A percentile compares a stretch with the other conserved stretches of the same genome.
Evolutionary conservation across 2,888 invertebrate species (phyloP).

Genomic region (Acholoe squamosa): DNA sequence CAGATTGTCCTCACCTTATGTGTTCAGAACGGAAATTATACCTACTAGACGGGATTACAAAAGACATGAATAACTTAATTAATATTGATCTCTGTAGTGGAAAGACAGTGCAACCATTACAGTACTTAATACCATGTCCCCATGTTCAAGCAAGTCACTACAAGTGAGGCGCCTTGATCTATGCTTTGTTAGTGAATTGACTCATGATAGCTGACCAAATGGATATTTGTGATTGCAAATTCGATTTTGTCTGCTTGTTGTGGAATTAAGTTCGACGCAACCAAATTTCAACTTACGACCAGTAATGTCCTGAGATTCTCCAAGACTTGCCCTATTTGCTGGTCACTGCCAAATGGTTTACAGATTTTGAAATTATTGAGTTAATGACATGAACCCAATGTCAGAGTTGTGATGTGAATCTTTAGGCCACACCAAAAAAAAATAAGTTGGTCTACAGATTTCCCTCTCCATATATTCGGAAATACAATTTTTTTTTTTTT

Average conservation of each 20-base stretch:
- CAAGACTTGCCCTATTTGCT: not conserved
- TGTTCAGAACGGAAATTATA: no score
- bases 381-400: not conserved
- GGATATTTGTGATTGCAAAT: not conserved
- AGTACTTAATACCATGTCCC: no score
- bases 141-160: no score
- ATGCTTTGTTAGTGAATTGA: no score
- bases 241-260: not conserved
- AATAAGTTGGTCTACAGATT: no score
- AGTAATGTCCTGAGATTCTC: conserved; percentile 3
- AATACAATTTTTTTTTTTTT: no score
- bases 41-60: no score
- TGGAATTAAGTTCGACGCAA: not conserved
- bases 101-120: no score
- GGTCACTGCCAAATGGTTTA: conserved; percentile 28
- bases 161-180: no score
- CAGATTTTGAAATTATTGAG: conserved; percentile 26
- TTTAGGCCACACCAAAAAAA: no score
- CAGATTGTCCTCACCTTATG: no score
- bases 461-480: no score
- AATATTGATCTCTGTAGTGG: not conserved
- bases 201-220: not conserved
- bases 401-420: conserved; percentile 6
- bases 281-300: not conserved
- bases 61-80: not conserved